Base-by-base conservation (phyloP, 1,140 invertebrate species). In the Coelopa frigida region DNA sequence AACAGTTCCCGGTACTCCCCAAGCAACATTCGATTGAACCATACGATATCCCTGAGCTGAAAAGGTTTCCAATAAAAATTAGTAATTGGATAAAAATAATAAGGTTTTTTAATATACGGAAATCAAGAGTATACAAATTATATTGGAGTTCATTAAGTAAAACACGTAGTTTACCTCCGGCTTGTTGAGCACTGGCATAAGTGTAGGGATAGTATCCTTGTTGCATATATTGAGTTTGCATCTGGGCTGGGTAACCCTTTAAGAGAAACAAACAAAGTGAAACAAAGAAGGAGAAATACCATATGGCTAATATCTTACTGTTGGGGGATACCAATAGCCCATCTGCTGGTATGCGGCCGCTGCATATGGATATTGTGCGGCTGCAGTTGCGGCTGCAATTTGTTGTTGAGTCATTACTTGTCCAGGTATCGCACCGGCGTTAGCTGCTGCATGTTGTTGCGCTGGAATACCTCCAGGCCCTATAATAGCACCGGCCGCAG, bases 281-380 rank as follows among this genome's bases (percentile, higher is more conserved):
- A 22, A 46, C 15, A 37, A 43, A 15, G 17, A 23, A 37, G 2
- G 21, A 40, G 18, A n/a, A 31, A 15, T 11, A 50, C 21, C 6
- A 44, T 72, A 73, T 36, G 14, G 12, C 6, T 20, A 5, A 14
- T n/a, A 32, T 43, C 64, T 59, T 48, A 71, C 70, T 51, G 64
- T 53, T 48, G 68, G 70, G 31, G 82, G 82, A 69, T 88, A 88
- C 85, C 85, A 88, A 57, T 88, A 89, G 48, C 82, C 72, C 82
- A 85, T 83, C 68, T 85, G 81, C 62, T 84, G 80, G 59, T 84
- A 84, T 33, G 61, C 56, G 29, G 61, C 62, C 5, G 62, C 61
- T 11, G 61, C 58, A n/a, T n/a, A n/a, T n/a, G n/a, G n/a, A n/a
- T n/a, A n/a, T 53, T 63, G 60, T 1, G 54, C 59, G 39, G 57